Conservation (phyloP, 2,797 vertebrate species). For the Eupleurogrammus muticus region DNA sequence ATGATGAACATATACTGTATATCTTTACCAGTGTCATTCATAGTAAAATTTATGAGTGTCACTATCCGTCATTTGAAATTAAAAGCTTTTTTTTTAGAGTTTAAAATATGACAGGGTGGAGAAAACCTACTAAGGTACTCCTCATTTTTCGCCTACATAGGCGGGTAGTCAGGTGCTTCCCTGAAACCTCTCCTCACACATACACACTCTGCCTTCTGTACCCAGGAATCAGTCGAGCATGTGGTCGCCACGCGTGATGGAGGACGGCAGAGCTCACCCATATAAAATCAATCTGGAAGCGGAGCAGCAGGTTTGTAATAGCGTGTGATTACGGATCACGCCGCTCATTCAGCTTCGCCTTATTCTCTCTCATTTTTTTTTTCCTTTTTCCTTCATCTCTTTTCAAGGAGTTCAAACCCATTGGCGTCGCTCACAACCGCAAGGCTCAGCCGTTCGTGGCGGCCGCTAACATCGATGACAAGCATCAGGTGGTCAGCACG, state of each 20-base stretch:
- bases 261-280: slow-evolving; percentile 88
- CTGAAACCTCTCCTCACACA: neutral
- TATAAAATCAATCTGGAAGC: slow-evolving; percentile 94
- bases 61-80: too few species aligned
- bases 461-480: slow-evolving; percentile 95
- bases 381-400: slow-evolving; percentile 59
- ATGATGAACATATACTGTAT: too few species aligned
- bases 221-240: slow-evolving; percentile 89
- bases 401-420: slow-evolving; percentile 92
- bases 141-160: too few species aligned
- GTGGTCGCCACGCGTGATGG: slow-evolving; percentile 91
- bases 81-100: too few species aligned
- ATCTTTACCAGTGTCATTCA: too few species aligned
- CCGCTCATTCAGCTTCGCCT: neutral
- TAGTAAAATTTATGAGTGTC: too few species aligned
- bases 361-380: neutral
- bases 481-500: slow-evolving; percentile 96
- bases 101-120: too few species aligned
- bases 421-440: slow-evolving; percentile 93
- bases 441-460: slow-evolving; percentile 95
- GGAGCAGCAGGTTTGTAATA: slow-evolving; percentile 90
- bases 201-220: slow-evolving; percentile 15
- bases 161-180: too few species aligned
- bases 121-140: too few species aligned
- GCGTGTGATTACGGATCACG: neutral